Conservation (phyloP, 1,140 invertebrate genomes). For the Acromyrmex echinatior region DNA sequence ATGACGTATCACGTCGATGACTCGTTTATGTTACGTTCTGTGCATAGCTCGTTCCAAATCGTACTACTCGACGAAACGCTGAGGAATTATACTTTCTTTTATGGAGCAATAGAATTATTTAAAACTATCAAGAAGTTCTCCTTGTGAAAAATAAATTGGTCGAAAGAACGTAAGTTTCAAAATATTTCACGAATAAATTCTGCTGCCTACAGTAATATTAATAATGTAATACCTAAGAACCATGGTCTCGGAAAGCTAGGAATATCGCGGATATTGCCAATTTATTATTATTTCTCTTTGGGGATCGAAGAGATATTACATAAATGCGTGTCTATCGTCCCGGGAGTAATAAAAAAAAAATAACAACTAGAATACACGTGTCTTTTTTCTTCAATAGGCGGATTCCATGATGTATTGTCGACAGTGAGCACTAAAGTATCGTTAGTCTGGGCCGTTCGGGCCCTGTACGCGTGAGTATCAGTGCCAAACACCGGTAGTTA, state of each 20-base stretch:
- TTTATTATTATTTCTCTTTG: conserved; percentile 5
- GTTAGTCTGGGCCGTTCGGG: conserved; percentile 66
- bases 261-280: neutral
- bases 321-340: neutral
- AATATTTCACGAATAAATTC: conserved; percentile 22
- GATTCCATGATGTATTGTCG: conserved; percentile 72
- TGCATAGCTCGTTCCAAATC: conserved; percentile 1
- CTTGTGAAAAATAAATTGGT: conserved; percentile 12
- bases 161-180: neutral
- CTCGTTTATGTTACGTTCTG: conserved; percentile 29
- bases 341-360: neutral
- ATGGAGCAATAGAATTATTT: conserved; percentile 19
- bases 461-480: conserved; percentile 75
- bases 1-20: neutral
- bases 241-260: neutral
- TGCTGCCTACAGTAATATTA: neutral
- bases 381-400: conserved; percentile 73
- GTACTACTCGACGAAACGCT: neutral
- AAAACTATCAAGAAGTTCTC: neutral
- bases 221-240: conserved; percentile 10
- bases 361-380: neutral
- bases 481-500: conserved; percentile 85
- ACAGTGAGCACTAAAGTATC: conserved; percentile 68
- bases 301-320: neutral
- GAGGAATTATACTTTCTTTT: conserved; percentile 18